Base-by-base conservation (phyloP, 2,888 invertebrate species). In the Brassicogethes aeneus region DNA sequence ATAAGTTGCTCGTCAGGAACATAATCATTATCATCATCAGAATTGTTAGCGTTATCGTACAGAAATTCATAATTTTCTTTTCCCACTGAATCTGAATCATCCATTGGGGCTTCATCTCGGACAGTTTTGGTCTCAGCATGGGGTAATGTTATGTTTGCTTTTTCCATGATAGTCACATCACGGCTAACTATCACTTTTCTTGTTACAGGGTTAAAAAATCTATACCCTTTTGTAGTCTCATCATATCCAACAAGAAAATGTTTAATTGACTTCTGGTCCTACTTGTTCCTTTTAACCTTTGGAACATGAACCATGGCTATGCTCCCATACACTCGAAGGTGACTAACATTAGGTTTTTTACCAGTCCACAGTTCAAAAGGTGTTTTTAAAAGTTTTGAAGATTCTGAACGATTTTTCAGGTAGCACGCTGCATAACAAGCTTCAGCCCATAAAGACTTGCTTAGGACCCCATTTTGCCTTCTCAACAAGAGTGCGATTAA, bases 201-300 rank as follows among this genome's bases (percentile, higher is more conserved):
- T 2, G 14, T 40, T 2, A 1, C 30, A 17, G 15, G 36, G 30
- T 41, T 30, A 12, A 43, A 42, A 2, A 48, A n/a, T n/a, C 51
- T 35, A 34, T 51, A 51, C 10, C 47, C 50, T 34, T 51, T 51
- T 8, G 43, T 34, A 16, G 38, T 36, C 16, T 51, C 51, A 37
- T 41, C 42, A 33, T 38, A 52, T 2, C 52, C 52, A 2, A 52
- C 48, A 7, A 51, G 37, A 17, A 52, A 44, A 32, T 33, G 17
- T 30, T 47, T 39, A 16, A 16, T 32, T 16, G 52, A 37, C 34
- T 54, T 54, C 3, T 38, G 13, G 34, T n/a, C n/a, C n/a, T n/a
- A n/a, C n/a, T n/a, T n/a, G n/a, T n/a, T n/a, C 46, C 48, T 41
- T 34, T 43, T 36, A 44, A 53, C 36, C 36, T 46, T 47, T 2